Base-by-base conservation (phyloP, 2,888 invertebrate genomes). In the Rhingia campestris region DNA sequence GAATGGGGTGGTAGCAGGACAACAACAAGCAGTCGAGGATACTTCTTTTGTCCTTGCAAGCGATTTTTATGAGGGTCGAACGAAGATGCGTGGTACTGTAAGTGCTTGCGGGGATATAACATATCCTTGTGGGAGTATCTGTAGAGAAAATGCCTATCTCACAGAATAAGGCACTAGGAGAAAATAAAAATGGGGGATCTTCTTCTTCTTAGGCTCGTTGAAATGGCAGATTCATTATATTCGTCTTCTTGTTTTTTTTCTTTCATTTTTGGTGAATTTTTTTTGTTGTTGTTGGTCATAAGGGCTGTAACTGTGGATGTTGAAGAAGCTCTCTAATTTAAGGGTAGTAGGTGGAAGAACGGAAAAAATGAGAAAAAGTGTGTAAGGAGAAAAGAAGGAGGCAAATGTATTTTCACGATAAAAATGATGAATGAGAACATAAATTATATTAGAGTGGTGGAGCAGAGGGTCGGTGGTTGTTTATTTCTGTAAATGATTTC, bases 341-440 rank as follows among this genome's bases (percentile, higher is more conserved):
- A 75, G 80, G 74, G 69, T 54, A 41, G 64, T 12, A 73, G n/a
- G 43, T 30, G 37, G 37, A 73, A 35, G 56, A 22, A 59, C 43
- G 22, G 54, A 41, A 59, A 58, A 35, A 10, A 33, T 3, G 56
- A 49, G 63, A 69, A 22, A 58, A 63, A 61, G 74, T 76, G 63
- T 76, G 79, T 56, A 49, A 51, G 49, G 75, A 53, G 75, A 75
- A 59, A 82, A 63, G 81, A 76, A 79, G 70, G 80, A 90, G 88
- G 90, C 89, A 90, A 90, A 91, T 90, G 89, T 90, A 90, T 91
- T 91, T 90, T 89, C 88, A 90, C 91, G 91, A 91, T 91, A 91
- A 91, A 91, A 91, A 91, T 91, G 91, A 91, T 91, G 90, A 89
- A 91, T 91, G 91, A 91, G 88, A 89, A 89, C 90, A 91, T 91